phyloP scores from a whole-genome alignment of 2,797 vertebrate genomes.

The Mico argentatus region DNA sequence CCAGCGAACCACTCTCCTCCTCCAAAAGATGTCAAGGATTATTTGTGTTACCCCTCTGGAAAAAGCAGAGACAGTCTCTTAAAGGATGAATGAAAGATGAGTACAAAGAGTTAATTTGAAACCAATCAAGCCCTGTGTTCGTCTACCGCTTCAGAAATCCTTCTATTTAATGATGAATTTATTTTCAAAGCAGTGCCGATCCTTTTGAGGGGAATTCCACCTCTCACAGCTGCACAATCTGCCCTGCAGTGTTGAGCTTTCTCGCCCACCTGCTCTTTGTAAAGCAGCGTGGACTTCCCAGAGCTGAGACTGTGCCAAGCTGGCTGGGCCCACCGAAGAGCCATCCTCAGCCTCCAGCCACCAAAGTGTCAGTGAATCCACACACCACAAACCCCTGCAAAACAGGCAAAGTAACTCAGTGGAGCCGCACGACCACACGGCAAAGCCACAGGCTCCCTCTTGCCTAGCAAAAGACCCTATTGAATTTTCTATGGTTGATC shows the following conservation, averaged over 20 bases:
- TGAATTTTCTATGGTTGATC: slow-evolving; percentile 67
- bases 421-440: not conserved
- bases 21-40: slow-evolving; percentile 49
- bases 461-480: slow-evolving; percentile 50
- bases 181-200: slow-evolving; percentile 87
- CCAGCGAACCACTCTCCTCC: not conserved
- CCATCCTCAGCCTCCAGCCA: not conserved
- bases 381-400: slow-evolving; percentile 1
- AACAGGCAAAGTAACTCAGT: not conserved
- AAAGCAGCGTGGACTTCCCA: slow-evolving; percentile 76
- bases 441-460: slow-evolving; percentile 58
- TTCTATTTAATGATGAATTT: slow-evolving; percentile 75
- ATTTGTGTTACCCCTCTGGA: slow-evolving; percentile 30
- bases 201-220: slow-evolving; percentile 91
- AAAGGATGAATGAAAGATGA: slow-evolving; percentile 64
- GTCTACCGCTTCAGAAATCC: slow-evolving; percentile 62
- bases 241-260: slow-evolving; percentile 81
- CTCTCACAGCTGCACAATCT: slow-evolving; percentile 86
- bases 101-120: slow-evolving; percentile 87
- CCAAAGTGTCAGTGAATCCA: not conserved
- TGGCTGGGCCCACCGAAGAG: not conserved
- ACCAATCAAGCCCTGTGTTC: slow-evolving; percentile 78
- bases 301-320: slow-evolving; percentile 67
- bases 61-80: slow-evolving; percentile 28
- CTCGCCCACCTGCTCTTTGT: slow-evolving; percentile 83